Evolutionary conservation across 2,888 invertebrate genomes (phyloP).

Genomic region (Frankliniella intonsa): DNA sequence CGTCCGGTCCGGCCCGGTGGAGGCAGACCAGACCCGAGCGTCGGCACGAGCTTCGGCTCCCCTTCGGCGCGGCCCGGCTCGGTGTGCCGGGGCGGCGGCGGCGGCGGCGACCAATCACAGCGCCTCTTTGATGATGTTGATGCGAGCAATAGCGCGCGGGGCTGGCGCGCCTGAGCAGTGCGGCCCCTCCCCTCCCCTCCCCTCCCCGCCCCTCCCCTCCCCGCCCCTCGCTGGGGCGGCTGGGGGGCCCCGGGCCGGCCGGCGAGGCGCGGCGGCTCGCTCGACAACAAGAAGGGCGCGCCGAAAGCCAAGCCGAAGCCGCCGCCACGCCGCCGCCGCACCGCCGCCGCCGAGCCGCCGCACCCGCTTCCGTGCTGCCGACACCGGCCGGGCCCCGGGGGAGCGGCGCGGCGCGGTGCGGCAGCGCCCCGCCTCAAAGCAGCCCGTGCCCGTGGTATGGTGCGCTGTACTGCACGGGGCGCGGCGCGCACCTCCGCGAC

Average conservation of each 20-base stretch:
- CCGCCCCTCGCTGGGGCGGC: neutral
- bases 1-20: no score
- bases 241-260: neutral
- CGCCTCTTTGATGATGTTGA: slow-evolving; percentile 38
- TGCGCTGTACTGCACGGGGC: no score
- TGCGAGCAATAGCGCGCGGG: slow-evolving; percentile 33
- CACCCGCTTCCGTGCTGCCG: slow-evolving; percentile 33
- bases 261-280: slow-evolving; percentile 30
- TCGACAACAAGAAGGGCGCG: slow-evolving; percentile 33
- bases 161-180: neutral
- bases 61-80: slow-evolving; percentile 33
- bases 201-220: neutral
- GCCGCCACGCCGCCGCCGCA: slow-evolving; percentile 37
- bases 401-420: slow-evolving; percentile 27
- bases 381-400: slow-evolving; percentile 32
- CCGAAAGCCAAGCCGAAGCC: slow-evolving; percentile 38
- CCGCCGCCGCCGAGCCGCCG: slow-evolving; percentile 33
- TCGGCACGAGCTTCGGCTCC: slow-evolving; percentile 35
- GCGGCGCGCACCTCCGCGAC: no score
- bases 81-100: neutral
- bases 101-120: slow-evolving; percentile 40
- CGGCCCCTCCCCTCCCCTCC: neutral
- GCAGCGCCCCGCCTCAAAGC: neutral
- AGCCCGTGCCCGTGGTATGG: no score
- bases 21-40: slow-evolving; percentile 4